Percentiles rank a stretch among this genome's conserved stretches.
Conservation (phyloP, 2,888 invertebrate species). For the Ornithoptera alexandrae region DNA sequence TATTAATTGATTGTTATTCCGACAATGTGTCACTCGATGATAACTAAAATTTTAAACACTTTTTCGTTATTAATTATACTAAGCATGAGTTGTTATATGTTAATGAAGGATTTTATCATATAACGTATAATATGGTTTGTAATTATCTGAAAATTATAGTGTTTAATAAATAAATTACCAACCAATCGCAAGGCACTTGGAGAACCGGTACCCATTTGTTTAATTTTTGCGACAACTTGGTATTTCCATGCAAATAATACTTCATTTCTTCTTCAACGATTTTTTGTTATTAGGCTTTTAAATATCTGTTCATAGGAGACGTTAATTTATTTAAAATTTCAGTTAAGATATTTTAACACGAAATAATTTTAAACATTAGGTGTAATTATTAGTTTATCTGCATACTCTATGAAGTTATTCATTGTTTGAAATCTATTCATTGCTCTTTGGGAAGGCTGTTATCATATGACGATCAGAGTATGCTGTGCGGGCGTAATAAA, state of each 20-base stretch:
- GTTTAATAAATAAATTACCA: background rate
- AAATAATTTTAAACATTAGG: too few relatives aligned
- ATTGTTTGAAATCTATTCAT: too few relatives aligned
- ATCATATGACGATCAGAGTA: too few relatives aligned
- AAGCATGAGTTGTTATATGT: slow-evolving; percentile 6
- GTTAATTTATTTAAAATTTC: background rate
- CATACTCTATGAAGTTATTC: too few relatives aligned
- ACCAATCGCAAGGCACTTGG: background rate
- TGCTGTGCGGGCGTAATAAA: too few relatives aligned
- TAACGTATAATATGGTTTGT: background rate
- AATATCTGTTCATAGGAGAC: background rate
- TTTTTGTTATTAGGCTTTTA: background rate
- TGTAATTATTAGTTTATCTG: too few relatives aligned
- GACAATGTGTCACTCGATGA: too few relatives aligned
- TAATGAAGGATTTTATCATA: background rate
- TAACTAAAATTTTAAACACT: background rate
- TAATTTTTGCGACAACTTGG: slow-evolving; percentile 8
- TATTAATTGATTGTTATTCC: too few relatives aligned
- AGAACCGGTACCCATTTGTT: slow-evolving; percentile 13
- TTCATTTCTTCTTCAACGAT: background rate
- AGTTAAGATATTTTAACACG: too few relatives aligned
- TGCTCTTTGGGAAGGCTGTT: too few relatives aligned
- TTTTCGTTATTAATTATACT: background rate
- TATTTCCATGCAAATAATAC: slow-evolving; percentile 8
- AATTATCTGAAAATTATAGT: background rate